A percentile compares a stretch with the other conserved stretches of the same genome.
These are phyloP conservation scores for Drepana falcataria DNA, from an alignment of 2,888 invertebrate species.

Conservation along the genomic window DNA sequence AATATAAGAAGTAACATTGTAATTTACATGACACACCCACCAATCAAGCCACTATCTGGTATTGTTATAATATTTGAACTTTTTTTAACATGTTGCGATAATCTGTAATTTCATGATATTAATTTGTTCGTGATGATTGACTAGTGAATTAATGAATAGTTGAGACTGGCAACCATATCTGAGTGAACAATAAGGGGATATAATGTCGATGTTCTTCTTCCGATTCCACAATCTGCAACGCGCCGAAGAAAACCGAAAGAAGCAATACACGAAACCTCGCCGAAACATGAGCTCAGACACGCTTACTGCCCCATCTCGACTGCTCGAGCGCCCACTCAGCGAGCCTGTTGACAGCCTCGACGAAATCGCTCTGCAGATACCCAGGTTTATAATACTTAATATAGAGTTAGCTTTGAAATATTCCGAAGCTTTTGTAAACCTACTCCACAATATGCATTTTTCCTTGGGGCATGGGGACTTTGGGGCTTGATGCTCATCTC, in stretches of 20 bases:
- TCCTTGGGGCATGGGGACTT: no score
- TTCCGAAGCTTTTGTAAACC: neutral
- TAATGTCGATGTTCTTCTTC: conserved; percentile 97
- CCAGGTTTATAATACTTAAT: conserved; percentile 81
- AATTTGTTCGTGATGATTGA: no score
- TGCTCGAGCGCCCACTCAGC: conserved; percentile 90
- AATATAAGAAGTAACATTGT: no score
- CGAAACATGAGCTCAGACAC: conserved; percentile 70
- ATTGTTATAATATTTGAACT: no score
- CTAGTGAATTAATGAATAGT: no score
- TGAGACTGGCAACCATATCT: neutral
- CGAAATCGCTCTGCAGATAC: conserved; percentile 94
- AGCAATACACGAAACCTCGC: conserved; percentile 37
- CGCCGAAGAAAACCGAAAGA: conserved; percentile 82
- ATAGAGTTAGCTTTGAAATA: conserved; percentile 17
- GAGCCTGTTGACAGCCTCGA: conserved; percentile 93
- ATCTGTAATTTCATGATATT: no score
- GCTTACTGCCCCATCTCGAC: conserved; percentile 87
- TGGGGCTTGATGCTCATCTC: no score
- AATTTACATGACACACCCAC: no score
- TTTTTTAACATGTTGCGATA: no score
- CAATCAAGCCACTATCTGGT: no score
- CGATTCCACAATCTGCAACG: conserved; percentile 94
- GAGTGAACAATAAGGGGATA: conserved; percentile 46
- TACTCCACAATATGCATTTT: neutral